Percentiles rank a stretch among this genome's conserved stretches.
Conservation (phyloP, 2,113 vertebrate genomes). For the Rhipidura dahli region DNA sequence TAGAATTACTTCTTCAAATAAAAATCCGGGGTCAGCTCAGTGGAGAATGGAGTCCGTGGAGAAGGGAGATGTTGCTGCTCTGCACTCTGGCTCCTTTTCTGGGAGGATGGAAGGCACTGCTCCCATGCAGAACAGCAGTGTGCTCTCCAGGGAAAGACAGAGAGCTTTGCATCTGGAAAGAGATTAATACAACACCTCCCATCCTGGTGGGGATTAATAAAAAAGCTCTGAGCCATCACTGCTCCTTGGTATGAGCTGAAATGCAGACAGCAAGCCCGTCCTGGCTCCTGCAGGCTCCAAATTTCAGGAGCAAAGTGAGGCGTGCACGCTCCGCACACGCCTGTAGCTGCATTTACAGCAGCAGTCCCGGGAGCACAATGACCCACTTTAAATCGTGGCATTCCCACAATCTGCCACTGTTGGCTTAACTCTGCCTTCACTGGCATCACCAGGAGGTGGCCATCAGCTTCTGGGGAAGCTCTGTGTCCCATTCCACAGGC, state of each 20-base stretch:
- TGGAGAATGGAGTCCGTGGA: background rate
- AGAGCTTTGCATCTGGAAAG: background rate
- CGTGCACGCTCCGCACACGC: background rate
- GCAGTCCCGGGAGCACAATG: conserved; percentile 2
- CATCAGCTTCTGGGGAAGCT: background rate
- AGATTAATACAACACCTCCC: background rate
- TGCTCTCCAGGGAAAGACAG: background rate
- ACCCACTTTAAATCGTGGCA: background rate
- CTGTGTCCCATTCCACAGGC: background rate
- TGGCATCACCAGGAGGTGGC: conserved; percentile 19
- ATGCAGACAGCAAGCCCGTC: background rate
- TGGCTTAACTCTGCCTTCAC: conserved; percentile 33
- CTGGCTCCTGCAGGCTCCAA: background rate
- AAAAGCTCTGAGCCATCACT: background rate
- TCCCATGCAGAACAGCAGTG: background rate
- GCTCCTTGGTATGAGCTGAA: background rate
- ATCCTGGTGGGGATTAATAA: background rate
- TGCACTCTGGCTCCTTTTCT: background rate
- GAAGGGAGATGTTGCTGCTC: background rate
- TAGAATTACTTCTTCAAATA: background rate
- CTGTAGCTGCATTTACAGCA: background rate
- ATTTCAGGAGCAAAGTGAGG: background rate
- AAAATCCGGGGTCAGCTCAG: background rate
- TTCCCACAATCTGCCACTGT: background rate
- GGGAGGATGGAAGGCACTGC: background rate